Evolutionary conservation across 1,140 invertebrate species (phyloP).

Genomic region (Panagrolaimus sp.): DNA sequence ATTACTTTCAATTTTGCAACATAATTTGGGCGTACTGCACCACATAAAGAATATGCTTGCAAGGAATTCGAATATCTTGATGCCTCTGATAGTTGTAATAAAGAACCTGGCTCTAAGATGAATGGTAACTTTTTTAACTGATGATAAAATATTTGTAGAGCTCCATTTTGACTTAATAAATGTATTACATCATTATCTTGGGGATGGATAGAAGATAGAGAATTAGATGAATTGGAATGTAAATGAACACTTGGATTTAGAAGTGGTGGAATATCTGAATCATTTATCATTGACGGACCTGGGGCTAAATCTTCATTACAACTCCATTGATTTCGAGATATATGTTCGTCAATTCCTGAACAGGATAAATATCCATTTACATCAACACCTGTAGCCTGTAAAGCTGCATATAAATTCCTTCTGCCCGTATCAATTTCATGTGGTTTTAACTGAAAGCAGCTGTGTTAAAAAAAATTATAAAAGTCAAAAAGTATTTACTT

Average conservation of each 20-base stretch:
- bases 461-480: not conserved
- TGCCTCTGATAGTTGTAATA: not conserved
- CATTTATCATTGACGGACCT: not conserved
- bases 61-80: not conserved
- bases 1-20: not conserved
- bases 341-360: not conserved
- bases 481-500: not conserved
- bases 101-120: not conserved
- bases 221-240: not conserved
- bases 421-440: not conserved
- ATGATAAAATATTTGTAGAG: not conserved
- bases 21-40: not conserved
- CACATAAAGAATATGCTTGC: conserved; percentile 11
- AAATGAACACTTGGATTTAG: not conserved
- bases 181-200: not conserved
- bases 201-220: not conserved
- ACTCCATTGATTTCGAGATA: not conserved
- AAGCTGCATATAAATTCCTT: not conserved
- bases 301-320: not conserved
- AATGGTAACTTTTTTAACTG: conserved; percentile 4
- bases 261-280: not conserved
- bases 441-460: not conserved
- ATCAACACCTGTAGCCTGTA: not conserved
- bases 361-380: not conserved
- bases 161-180: conserved; percentile 4